A percentile compares a stretch with the other conserved stretches of the same genome.
Evolutionary conservation across 2,113 vertebrate genomes (phyloP).

Genomic region (Tiliqua scincoides): DNA sequence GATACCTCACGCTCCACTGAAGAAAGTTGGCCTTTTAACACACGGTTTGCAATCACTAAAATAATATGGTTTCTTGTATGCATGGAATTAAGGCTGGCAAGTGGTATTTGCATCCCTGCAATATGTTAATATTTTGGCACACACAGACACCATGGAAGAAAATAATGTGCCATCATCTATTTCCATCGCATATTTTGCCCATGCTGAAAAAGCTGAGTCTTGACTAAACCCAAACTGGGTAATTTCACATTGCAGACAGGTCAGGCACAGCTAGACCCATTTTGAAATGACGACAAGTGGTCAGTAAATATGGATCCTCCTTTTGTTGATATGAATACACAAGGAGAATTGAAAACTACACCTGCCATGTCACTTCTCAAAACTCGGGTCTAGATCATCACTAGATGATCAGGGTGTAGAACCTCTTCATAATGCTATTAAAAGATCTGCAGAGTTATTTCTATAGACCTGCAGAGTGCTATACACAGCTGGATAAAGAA

Average conservation of each 20-base stretch:
- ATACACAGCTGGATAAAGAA: not conserved
- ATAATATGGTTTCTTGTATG: not conserved
- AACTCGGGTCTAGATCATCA: not conserved
- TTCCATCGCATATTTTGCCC: not conserved
- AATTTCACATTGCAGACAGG: not conserved
- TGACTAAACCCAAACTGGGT: not conserved
- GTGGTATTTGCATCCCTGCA: conserved; percentile 4
- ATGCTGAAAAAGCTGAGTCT: not conserved
- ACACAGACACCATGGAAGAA: not conserved
- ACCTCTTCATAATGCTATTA: not conserved
- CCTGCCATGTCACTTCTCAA: not conserved
- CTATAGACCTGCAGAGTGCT: not conserved
- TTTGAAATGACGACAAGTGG: not conserved
- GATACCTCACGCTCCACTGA: not conserved
- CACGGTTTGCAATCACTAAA: not conserved
- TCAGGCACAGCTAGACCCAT: not conserved
- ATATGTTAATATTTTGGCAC: not conserved
- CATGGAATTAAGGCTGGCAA: conserved; percentile 36
- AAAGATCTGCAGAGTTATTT: not conserved
- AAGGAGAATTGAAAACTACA: not conserved
- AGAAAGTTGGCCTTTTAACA: not conserved
- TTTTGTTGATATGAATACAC: not conserved
- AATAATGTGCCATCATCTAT: not conserved
- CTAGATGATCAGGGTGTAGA: not conserved
- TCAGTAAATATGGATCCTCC: not conserved